Evolutionary conservation across 2,113 vertebrate species (phyloP).

Genomic region (Gadus macrocephalus): DNA sequence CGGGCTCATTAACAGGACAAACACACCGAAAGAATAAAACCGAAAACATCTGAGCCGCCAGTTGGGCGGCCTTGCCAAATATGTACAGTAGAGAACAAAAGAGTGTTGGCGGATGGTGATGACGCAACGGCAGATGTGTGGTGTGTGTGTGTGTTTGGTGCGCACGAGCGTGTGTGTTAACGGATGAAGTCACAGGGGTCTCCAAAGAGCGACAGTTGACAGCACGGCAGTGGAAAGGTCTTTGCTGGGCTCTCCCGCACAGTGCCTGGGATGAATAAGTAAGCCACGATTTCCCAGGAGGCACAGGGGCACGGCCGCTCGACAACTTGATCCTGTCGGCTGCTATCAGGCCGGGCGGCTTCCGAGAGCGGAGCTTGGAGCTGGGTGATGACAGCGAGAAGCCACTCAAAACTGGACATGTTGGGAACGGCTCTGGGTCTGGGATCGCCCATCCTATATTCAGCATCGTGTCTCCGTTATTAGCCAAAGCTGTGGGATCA

Average conservation of each 20-base stretch:
- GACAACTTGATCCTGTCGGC: background rate
- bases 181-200: background rate
- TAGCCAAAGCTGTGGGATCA: no score
- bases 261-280: constrained; percentile 23
- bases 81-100: no score
- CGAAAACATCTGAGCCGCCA: no score
- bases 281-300: constrained; percentile 15
- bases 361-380: background rate
- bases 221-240: constrained; percentile 14
- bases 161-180: constrained; percentile 3
- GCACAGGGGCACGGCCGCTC: constrained; percentile 3
- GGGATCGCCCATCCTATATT: background rate
- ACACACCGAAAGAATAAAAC: no score
- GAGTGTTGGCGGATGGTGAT: no score
- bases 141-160: no score
- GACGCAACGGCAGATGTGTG: no score
- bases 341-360: background rate
- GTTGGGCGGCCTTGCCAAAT: no score
- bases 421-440: background rate
- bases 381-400: background rate
- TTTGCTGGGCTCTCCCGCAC: constrained; percentile 19
- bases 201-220: constrained; percentile 19
- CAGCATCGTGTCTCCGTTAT: no score
- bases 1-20: no score
- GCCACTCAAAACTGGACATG: background rate